Evolutionary conservation across 2,113 vertebrate genomes (phyloP).

Genomic region (Varanus salvator): DNA sequence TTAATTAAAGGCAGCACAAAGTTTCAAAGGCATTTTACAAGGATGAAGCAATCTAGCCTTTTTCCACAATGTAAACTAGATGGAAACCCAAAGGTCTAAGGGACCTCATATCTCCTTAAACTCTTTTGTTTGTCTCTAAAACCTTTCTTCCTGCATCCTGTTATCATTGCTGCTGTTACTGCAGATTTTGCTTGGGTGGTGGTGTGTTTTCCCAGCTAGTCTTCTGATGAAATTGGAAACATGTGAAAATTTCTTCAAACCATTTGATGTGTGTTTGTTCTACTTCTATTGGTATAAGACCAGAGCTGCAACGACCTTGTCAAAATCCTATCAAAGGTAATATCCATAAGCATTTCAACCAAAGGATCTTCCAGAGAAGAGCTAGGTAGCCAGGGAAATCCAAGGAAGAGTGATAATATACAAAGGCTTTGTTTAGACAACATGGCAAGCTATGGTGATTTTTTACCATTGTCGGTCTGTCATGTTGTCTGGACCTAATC

Average conservation of each 20-base stretch:
- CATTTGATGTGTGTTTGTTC: neutral
- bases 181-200: neutral
- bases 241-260: neutral
- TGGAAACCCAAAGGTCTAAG: neutral
- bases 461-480: too few species aligned
- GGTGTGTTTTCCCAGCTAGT: neutral
- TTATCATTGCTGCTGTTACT: too few species aligned
- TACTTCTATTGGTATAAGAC: too few species aligned
- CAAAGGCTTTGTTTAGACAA: too few species aligned
- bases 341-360: too few species aligned
- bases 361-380: too few species aligned
- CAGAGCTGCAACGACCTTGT: too few species aligned
- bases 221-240: neutral
- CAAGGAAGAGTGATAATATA: too few species aligned
- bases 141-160: neutral
- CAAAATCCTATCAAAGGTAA: too few species aligned
- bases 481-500: too few species aligned
- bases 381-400: too few species aligned
- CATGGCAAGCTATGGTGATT: too few species aligned
- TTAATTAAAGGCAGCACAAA: neutral
- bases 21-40: neutral
- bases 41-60: neutral
- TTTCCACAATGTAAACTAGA: neutral
- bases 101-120: neutral
- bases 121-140: neutral